A percentile compares a stretch with the other conserved stretches of the same genome.
Evolutionary conservation across 2,797 vertebrate genomes (phyloP).

Genomic region (Cynodonichthys magdalenae): DNA sequence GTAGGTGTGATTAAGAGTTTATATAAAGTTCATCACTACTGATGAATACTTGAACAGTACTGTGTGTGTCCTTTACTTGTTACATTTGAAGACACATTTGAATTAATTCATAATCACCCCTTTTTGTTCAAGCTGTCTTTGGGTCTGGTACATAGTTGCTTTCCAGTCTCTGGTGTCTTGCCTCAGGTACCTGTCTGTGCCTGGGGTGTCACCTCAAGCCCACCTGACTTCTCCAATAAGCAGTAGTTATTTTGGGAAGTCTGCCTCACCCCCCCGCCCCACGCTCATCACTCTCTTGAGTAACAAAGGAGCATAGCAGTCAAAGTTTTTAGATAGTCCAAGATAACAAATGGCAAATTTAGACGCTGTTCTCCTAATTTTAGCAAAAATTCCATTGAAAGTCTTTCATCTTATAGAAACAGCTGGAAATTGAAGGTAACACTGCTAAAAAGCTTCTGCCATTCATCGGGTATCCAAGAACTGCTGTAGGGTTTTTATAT

Average conservation of each 20-base stretch:
- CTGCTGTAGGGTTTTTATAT: not conserved
- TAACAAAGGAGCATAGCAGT: slow-evolving; percentile 26
- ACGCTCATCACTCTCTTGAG: not conserved
- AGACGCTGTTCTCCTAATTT: not conserved
- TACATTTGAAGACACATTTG: slow-evolving; percentile 1
- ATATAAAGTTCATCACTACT: no score
- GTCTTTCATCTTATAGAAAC: not conserved
- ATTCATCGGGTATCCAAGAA: not conserved
- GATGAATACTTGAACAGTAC: no score
- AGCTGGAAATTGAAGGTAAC: not conserved
- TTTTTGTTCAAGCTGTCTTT: slow-evolving; percentile 28
- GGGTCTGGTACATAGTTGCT: slow-evolving; percentile 34
- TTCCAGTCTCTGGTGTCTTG: slow-evolving; percentile 59
- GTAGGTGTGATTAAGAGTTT: no score
- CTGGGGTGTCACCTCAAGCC: slow-evolving; percentile 64
- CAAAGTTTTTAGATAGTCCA: slow-evolving; percentile 5
- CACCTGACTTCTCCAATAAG: slow-evolving; percentile 55
- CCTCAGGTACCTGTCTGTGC: slow-evolving; percentile 64
- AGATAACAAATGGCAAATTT: not conserved
- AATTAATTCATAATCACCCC: slow-evolving; percentile 2
- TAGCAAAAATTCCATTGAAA: slow-evolving; percentile 1
- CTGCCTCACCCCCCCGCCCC: slow-evolving; percentile 20
- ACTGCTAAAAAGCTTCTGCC: not conserved
- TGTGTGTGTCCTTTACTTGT: not conserved
- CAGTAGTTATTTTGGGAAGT: slow-evolving; percentile 56